Conservation (phyloP, 1,140 invertebrate genomes). For the Alviniconcha marisindica region DNA sequence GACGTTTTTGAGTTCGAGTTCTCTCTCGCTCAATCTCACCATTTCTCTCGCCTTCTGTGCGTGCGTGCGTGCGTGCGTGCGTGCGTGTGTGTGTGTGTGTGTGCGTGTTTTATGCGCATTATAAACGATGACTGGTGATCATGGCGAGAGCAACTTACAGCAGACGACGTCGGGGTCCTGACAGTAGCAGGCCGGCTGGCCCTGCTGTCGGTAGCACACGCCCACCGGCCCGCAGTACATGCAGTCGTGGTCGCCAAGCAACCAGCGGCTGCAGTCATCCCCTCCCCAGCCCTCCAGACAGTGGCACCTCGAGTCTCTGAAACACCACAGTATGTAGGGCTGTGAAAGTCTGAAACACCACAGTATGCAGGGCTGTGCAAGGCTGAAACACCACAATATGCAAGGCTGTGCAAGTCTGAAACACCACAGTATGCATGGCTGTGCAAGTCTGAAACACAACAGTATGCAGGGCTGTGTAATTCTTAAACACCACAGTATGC, state of each 20-base stretch:
- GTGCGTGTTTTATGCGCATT: too few species aligned
- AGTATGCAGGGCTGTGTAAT: background rate
- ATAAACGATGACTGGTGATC: too few species aligned
- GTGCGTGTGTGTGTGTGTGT: too few species aligned
- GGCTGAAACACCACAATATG: background rate
- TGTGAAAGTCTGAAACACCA: background rate
- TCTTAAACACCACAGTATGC: background rate
- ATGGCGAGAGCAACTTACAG: background rate
- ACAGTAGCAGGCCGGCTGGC: background rate
- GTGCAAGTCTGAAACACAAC: background rate
- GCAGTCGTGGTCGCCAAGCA: background rate
- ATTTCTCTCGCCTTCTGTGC: too few species aligned
- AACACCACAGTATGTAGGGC: background rate
- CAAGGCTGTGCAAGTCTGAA: background rate
- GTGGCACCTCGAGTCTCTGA: background rate
- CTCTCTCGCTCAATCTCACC: too few species aligned
- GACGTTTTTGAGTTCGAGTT: too few species aligned
- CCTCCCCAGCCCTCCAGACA: slow-evolving; percentile 10
- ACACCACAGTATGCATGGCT: background rate
- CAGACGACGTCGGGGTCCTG: background rate
- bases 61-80: too few species aligned
- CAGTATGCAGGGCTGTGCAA: background rate
- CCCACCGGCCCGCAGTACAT: background rate
- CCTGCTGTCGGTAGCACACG: background rate
- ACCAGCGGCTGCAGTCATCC: background rate